Evolutionary conservation across 1,140 invertebrate genomes (phyloP).

Genomic region (Pogonomyrmex californicus): DNA sequence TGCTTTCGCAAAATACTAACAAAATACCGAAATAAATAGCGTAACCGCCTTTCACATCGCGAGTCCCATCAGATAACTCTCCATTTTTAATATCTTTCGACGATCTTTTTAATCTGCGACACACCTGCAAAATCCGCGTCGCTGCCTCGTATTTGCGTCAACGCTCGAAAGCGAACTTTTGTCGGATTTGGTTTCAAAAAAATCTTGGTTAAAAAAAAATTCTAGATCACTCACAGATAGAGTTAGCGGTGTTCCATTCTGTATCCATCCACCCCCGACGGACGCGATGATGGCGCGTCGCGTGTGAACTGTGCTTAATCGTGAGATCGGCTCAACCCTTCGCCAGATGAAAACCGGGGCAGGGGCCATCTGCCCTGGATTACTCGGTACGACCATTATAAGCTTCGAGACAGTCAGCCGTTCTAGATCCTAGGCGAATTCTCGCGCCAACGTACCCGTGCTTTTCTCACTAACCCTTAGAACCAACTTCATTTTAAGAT

Average conservation of each 20-base stretch:
- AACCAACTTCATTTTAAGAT: not conserved
- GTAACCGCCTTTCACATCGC: not conserved
- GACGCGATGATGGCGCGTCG: constrained; percentile 34
- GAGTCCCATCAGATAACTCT: not conserved
- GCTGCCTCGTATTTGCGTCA: not conserved
- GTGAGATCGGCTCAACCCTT: constrained; percentile 77
- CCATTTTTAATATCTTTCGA: constrained; percentile 49
- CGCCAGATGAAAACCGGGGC: constrained; percentile 69
- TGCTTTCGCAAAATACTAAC: not conserved
- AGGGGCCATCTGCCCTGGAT: constrained; percentile 78
- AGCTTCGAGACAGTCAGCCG: constrained; percentile 63
- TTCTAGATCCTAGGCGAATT: constrained; percentile 21
- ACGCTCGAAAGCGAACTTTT: constrained; percentile 19
- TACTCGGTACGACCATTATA: constrained; percentile 70
- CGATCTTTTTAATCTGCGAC: constrained; percentile 42
- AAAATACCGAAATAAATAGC: constrained; percentile 15
- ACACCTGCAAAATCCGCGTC: constrained; percentile 20
- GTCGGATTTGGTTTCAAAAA: constrained; percentile 11
- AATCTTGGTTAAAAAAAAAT: constrained; percentile 25
- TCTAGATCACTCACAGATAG: constrained; percentile 28
- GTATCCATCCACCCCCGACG: constrained; percentile 31
- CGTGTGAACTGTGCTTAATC: constrained; percentile 76
- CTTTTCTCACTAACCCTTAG: constrained; percentile 18
- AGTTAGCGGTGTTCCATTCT: not conserved
- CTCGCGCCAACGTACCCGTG: not conserved